A percentile compares a stretch with the other conserved stretches of the same genome.
Conservation (phyloP, 2,797 vertebrate species). For the Sebastes trivittatus region DNA sequence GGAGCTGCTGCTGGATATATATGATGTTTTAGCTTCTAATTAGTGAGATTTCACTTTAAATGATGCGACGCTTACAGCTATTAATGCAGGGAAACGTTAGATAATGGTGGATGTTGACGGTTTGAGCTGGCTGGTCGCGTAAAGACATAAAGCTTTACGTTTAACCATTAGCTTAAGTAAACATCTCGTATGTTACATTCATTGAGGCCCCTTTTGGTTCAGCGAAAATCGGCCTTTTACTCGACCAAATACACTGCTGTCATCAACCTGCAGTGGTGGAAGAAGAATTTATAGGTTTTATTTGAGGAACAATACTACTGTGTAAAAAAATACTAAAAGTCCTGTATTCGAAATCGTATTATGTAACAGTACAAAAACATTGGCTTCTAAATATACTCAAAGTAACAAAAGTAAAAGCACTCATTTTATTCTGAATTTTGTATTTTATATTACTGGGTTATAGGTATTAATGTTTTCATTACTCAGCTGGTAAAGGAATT, state of each 20-base stretch:
- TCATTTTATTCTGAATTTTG: no score
- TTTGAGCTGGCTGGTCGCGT: neutral
- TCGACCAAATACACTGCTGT: no score
- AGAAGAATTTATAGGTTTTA: no score
- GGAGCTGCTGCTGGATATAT: neutral
- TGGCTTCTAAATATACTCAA: neutral
- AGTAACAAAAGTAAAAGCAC: no score
- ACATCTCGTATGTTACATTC: neutral
- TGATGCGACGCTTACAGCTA: accelerated
- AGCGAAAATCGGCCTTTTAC: no score
- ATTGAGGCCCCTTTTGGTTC: no score
- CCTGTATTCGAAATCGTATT: neutral
- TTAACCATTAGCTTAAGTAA: conserved; percentile 31
- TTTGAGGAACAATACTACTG: no score
- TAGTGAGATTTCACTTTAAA: accelerated
- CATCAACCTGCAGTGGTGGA: no score
- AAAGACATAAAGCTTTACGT: neutral
- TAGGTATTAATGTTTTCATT: no score
- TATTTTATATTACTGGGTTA: no score
- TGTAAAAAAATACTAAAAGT: no score
- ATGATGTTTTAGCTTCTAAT: neutral
- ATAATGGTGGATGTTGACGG: neutral
- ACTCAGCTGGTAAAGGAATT: neutral
- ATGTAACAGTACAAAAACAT: neutral
- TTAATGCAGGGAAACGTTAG: neutral